phyloP scores from a whole-genome alignment of 2,113 vertebrate species.

The Callocephalon fimbriatum region DNA sequence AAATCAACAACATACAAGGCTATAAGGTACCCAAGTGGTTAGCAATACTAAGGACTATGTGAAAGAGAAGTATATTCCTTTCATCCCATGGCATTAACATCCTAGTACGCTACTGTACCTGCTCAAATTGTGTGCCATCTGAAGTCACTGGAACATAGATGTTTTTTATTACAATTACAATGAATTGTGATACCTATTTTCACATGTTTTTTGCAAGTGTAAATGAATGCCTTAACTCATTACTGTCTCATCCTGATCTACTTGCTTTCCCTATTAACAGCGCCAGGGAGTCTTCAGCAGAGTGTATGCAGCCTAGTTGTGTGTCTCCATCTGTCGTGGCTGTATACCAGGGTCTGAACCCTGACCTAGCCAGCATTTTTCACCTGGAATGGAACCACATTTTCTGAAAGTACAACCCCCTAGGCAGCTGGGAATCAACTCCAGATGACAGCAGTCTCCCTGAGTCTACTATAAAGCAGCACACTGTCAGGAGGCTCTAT shows the following conservation, averaged over 20 bases:
- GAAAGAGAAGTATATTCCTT: not conserved
- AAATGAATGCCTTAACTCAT: not conserved
- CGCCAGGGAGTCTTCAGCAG: not conserved
- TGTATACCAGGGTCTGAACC: not conserved
- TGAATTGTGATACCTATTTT: not conserved
- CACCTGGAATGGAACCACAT: not conserved
- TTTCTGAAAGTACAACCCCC: not conserved
- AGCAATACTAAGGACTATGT: not conserved
- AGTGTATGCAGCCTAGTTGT: fast-evolving
- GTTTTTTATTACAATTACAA: not conserved
- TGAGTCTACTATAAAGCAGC: not conserved
- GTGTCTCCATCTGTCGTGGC: fast-evolving
- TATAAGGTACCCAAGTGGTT: no score
- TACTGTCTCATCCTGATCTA: not conserved
- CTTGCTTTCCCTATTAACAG: not conserved
- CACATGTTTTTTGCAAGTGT: not conserved
- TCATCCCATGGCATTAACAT: not conserved
- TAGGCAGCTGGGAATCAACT: not conserved
- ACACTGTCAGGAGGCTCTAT: fast-evolving
- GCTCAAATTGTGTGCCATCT: not conserved
- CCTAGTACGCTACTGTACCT: fast-evolving
- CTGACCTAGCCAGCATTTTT: not conserved
- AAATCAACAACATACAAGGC: not conserved
- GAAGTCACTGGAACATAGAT: not conserved
- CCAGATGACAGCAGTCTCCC: not conserved